A percentile compares a stretch with the other conserved stretches of the same genome.
Evolutionary conservation across 2,888 invertebrate species (phyloP).

Genomic region (Polydrusus tereticollis): DNA sequence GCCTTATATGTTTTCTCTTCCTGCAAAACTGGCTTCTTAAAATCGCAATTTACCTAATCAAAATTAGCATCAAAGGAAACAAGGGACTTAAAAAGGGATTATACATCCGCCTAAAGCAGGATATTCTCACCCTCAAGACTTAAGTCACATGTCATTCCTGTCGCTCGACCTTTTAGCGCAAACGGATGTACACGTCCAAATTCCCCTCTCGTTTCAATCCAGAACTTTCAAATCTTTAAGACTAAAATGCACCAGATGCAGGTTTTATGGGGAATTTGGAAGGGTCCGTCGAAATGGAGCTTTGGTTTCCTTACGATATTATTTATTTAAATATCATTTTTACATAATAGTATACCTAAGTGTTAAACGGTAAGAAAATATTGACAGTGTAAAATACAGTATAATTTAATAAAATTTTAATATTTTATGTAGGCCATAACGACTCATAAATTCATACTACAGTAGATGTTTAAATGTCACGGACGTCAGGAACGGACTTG

Average conservation of each 20-base stretch:
- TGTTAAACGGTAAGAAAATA: no score
- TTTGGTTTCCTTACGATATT: no score
- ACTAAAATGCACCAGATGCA: slow-evolving; percentile 14
- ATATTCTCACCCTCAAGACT: slow-evolving; percentile 41
- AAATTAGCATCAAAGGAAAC: slow-evolving; percentile 5
- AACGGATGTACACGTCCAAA: slow-evolving; percentile 26
- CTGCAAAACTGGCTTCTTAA: background rate
- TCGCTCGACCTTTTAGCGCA: slow-evolving; percentile 22
- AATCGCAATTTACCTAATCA: background rate
- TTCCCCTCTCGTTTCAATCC: slow-evolving; percentile 16
- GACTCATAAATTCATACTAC: no score
- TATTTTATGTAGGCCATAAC: no score
- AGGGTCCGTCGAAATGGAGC: no score
- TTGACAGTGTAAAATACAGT: no score
- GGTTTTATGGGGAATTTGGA: no score
- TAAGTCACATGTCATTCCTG: slow-evolving; percentile 32
- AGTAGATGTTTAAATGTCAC: no score
- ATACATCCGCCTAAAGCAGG: slow-evolving; percentile 40
- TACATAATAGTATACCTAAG: no score
- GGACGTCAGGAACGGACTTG: no score
- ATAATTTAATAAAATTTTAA: no score
- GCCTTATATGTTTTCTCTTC: background rate
- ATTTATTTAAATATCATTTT: no score
- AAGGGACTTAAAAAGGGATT: slow-evolving; percentile 1
- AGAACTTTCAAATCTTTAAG: background rate